Evolutionary conservation across 2,888 invertebrate genomes (phyloP).

Genomic region (Lordiphosa andalusiaca): DNA sequence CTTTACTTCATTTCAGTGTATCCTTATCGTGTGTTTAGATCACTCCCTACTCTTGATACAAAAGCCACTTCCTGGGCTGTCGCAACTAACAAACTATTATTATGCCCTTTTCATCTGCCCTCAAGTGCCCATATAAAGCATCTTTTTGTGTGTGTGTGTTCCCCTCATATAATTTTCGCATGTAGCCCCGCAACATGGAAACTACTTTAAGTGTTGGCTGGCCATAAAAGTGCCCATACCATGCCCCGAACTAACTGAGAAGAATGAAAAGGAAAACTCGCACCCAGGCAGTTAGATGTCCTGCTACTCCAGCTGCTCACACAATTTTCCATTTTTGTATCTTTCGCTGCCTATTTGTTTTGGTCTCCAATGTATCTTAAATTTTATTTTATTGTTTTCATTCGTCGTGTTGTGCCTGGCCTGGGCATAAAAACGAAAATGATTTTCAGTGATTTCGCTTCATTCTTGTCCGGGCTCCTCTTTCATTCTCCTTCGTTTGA

Average conservation of each 20-base stretch:
- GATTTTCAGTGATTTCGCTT: slow-evolving; percentile 57
- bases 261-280: slow-evolving; percentile 21
- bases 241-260: slow-evolving; percentile 8
- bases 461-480: background rate
- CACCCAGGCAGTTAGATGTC: slow-evolving; percentile 45
- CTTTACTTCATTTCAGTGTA: slow-evolving; percentile 3
- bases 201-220: slow-evolving; percentile 64
- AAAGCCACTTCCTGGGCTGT: slow-evolving; percentile 8
- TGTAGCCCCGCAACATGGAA: slow-evolving; percentile 34
- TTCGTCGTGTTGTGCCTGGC: slow-evolving; percentile 28
- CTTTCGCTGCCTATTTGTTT: slow-evolving; percentile 71
- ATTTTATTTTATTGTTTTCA: slow-evolving; percentile 74
- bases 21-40: slow-evolving; percentile 9
- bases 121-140: slow-evolving; percentile 13
- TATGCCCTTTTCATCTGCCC: slow-evolving; percentile 14
- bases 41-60: slow-evolving; percentile 4
- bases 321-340: slow-evolving; percentile 56
- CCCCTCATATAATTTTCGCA: slow-evolving; percentile 11
- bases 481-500: slow-evolving; percentile 23
- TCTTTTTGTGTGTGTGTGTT: slow-evolving; percentile 1
- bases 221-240: slow-evolving; percentile 27
- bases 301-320: slow-evolving; percentile 28
- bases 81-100: slow-evolving; percentile 11
- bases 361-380: slow-evolving; percentile 75
- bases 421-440: slow-evolving; percentile 56